Percentiles rank a stretch among this genome's conserved stretches.
These are phyloP conservation scores for Chondrosia reniformis DNA, from an alignment of 37 sponge, comb jelly and placozoan genomes.

Conservation along the genomic window DNA sequence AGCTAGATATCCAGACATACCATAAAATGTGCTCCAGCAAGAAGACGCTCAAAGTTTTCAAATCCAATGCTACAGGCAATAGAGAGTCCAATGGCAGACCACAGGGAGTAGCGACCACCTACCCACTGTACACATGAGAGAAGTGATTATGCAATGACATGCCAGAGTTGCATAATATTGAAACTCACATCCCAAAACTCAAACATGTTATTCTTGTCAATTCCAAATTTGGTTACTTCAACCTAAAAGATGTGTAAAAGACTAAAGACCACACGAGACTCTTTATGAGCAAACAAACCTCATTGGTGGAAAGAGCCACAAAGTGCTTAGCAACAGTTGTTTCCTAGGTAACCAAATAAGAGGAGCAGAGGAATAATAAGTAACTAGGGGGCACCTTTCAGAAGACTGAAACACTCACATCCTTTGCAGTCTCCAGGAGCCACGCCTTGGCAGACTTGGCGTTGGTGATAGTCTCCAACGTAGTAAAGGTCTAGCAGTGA, in stretches of 20 bases:
- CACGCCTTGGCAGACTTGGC: constrained; percentile 92
- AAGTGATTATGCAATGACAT: no score
- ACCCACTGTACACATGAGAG: no score
- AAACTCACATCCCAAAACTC: constrained; percentile 95
- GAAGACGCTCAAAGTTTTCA: constrained; percentile 92
- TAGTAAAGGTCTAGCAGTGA: constrained; percentile 94
- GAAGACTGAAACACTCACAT: constrained; percentile 43
- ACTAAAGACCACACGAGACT: no score
- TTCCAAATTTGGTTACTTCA: constrained; percentile 94
- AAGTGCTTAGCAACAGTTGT: constrained; percentile 96
- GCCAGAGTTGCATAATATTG: background rate
- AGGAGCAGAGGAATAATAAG: background rate
- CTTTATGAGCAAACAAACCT: no score
- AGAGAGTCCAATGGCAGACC: constrained; percentile 97
- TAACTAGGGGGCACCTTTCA: background rate
- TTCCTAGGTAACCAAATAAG: constrained; percentile 36
- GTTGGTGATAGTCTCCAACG: constrained; percentile 98
- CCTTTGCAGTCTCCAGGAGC: constrained; percentile 84
- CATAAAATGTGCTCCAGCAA: constrained; percentile 95
- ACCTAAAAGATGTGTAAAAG: constrained; percentile 42
- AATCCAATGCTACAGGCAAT: constrained; percentile 86
- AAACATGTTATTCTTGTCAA: constrained; percentile 95
- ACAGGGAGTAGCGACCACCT: constrained; percentile 97
- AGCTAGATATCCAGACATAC: constrained; percentile 20
- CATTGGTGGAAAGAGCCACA: constrained; percentile 98